These are phyloP conservation scores for Cyphomyrus plagiostoma DNA, from an alignment of 2,113 vertebrate species.

Conservation along the genomic window DNA sequence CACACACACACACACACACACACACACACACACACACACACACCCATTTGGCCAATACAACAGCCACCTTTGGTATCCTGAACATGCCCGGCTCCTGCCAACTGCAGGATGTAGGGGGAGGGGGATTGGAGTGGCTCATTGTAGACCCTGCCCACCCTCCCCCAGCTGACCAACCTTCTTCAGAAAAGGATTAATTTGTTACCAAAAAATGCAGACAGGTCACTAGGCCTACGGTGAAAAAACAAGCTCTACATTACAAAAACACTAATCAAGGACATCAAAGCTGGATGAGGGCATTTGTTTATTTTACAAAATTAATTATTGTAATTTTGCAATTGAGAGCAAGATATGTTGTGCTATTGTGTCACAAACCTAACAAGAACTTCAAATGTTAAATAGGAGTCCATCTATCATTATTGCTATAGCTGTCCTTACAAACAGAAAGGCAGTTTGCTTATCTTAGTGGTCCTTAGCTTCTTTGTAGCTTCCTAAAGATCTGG, in stretches of 20 bases:
- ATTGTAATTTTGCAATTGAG: neutral
- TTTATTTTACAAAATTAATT: neutral
- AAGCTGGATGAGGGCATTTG: neutral
- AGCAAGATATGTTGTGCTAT: neutral
- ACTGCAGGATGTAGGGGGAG: neutral
- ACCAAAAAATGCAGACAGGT: neutral
- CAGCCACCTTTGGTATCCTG: neutral
- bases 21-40: conserved; percentile 15
- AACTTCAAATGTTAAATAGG: neutral
- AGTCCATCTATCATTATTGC: neutral
- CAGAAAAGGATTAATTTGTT: neutral
- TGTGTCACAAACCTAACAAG: neutral
- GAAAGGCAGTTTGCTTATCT: neutral
- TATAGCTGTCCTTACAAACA: neutral
- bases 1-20: conserved; percentile 23
- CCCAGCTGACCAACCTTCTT: neutral
- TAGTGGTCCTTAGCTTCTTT: neutral
- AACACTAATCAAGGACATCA: neutral
- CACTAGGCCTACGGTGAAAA: neutral
- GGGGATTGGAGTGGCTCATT: neutral
- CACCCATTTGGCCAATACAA: neutral
- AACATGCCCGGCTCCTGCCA: neutral
- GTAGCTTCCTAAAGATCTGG: neutral
- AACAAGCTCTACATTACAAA: neutral
- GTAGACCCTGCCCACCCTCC: neutral